Base-by-base conservation (phyloP, 1,140 invertebrate species). In the Odontomachus brunneus region DNA sequence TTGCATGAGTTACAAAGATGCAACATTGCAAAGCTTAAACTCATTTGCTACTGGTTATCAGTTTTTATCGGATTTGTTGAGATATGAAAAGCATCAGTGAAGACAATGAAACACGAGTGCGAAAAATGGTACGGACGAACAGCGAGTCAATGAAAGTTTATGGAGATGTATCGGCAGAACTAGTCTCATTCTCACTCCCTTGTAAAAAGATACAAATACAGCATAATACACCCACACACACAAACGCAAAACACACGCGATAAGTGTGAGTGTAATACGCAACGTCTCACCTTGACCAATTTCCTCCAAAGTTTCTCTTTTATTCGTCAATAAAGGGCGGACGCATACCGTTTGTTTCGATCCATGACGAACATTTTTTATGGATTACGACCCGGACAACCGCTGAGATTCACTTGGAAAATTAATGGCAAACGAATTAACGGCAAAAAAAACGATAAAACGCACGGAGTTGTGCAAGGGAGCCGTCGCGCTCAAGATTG, bases 221-320 rank as follows among this genome's bases (percentile, higher is more conserved):
- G 24, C 14, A 19, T 14, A 33, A 11, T 76, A 14, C 22, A 19
- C 12, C 3, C 9, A 44, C 9, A 12, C 12, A 24, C 55, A 24
- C 26, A 29, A 38, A 24, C 7, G 24, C 38, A 14, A 29, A 66
- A 66, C 0, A 33, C 7, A 51, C 65, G 3, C 19, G 38, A 76
- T 49, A 76, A 53, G n/a, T 38, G 19, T 0, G 22, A 4, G 11
- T 69, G 38, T 44, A 9, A 9, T 66, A 29, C 26, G 49, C 38
- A 24, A 71, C 53, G 51, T 44, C 38, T 80, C 51, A 59, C 75
- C 65, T 80, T 80, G 75, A 80, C 65, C 75, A 71, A 71, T 69
- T 80, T 80, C 66, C n/a, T 38, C 11, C 69, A 80, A 69, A 80
- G 53, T 80, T 69, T 22, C 75, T 22, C 65, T n/a, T 57, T 80